Conservation (phyloP, 2,888 invertebrate species). For the Brachyptera putata region DNA sequence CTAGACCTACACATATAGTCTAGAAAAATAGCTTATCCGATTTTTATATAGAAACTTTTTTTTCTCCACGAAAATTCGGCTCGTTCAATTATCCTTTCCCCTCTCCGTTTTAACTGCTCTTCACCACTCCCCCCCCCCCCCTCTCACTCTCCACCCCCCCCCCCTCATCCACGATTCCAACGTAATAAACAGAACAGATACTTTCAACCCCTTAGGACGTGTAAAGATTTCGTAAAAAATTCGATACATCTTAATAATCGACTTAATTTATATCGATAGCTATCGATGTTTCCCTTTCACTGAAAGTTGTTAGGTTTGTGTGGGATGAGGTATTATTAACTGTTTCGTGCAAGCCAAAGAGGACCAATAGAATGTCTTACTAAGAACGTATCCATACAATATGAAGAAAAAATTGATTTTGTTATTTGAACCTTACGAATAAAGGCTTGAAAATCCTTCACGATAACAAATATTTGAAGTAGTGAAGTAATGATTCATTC, state of each 20-base stretch:
- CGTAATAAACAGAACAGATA: not conserved
- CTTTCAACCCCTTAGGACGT: not conserved
- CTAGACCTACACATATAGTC: too few species aligned
- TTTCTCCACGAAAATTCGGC: not conserved
- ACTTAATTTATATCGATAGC: constrained; percentile 2
- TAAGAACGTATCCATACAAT: too few species aligned
- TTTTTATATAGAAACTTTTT: not conserved
- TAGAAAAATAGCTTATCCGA: not conserved
- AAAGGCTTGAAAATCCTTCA: too few species aligned
- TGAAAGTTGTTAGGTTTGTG: too few species aligned
- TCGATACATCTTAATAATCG: constrained; percentile 2
- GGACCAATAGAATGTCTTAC: too few species aligned
- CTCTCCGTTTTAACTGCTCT: not conserved
- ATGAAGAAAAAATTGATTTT: too few species aligned
- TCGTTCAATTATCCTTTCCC: not conserved
- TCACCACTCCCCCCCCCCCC: not conserved
- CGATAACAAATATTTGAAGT: too few species aligned
- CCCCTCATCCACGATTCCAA: not conserved
- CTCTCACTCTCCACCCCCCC: not conserved
- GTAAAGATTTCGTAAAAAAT: not conserved
- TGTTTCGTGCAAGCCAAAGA: too few species aligned
- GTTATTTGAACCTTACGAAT: too few species aligned
- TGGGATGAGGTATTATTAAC: too few species aligned
- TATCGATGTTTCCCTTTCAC: not conserved
- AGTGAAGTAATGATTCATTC: too few species aligned